Evolutionary conservation across 2,797 vertebrate species (phyloP).

Genomic region (Tolypeutes matacus): DNA sequence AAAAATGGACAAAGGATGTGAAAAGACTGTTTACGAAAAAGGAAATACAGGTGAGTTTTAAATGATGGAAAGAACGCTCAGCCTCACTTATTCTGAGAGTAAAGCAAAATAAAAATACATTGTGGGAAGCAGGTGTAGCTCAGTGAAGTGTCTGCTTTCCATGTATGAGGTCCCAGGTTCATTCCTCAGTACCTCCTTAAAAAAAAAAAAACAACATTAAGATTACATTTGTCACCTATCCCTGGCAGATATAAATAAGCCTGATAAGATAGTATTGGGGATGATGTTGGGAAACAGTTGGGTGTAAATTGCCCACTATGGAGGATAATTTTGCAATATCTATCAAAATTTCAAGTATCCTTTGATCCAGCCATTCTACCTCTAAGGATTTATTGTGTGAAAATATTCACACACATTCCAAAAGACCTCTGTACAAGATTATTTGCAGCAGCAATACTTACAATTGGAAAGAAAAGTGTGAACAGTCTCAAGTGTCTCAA

Average conservation of each 20-base stretch:
- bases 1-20: not conserved
- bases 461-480: constrained; percentile 61
- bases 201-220: not conserved
- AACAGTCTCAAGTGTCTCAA: not conserved
- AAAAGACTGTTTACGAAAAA: not conserved
- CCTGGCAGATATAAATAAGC: not conserved
- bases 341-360: constrained; percentile 19
- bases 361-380: not conserved
- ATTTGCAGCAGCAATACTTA: constrained; percentile 16
- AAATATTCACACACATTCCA: constrained; percentile 40
- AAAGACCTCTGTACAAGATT: constrained; percentile 37
- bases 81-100: not conserved
- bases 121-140: too few relatives aligned
- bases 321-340: not conserved
- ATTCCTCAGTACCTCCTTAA: too few relatives aligned
- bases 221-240: not conserved
- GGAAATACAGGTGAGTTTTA: constrained; percentile 27
- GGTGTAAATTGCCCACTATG: not conserved
- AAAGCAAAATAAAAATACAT: constrained; percentile 39
- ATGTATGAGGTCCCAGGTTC: too few relatives aligned
- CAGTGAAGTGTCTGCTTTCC: too few relatives aligned
- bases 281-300: not conserved
- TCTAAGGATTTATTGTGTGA: constrained; percentile 59
- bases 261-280: not conserved
- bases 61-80: not conserved